These are phyloP conservation scores for Macquaria ambigua DNA, from an alignment of 2,113 vertebrate species.

Conservation along the genomic window DNA sequence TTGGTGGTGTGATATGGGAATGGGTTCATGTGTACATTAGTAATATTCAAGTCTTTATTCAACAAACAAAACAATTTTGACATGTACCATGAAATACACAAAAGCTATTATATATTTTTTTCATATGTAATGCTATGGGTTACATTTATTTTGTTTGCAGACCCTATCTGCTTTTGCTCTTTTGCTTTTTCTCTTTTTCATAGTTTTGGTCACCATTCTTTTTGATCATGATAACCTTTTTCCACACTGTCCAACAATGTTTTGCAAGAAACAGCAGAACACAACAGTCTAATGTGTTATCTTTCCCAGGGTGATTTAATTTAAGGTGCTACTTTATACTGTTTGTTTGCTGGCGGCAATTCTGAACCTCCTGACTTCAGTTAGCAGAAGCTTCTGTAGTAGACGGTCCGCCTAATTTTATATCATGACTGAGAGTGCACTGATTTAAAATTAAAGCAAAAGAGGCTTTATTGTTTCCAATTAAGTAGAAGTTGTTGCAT, in stretches of 20 bases:
- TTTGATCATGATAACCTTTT: not conserved
- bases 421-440: not conserved
- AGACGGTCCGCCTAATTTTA: not conserved
- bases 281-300: not conserved
- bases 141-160: not conserved
- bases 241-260: not conserved
- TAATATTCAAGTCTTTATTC: not conserved
- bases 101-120: not conserved
- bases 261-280: not conserved
- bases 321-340: not conserved
- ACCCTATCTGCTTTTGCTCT: not conserved
- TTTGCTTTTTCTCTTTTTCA: not conserved
- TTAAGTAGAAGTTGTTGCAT: slow-evolving; percentile 19
- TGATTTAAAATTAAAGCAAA: slow-evolving; percentile 22
- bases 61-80: not conserved
- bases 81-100: not conserved
- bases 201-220: no score
- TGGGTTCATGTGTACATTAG: not conserved
- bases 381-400: not conserved
- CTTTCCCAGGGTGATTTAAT: not conserved
- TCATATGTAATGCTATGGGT: not conserved
- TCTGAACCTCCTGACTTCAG: not conserved
- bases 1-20: not conserved
- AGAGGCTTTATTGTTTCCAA: slow-evolving; percentile 17
- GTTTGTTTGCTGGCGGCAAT: not conserved